Evolutionary conservation across 2,888 invertebrate genomes (phyloP).

Genomic region (Acrocyrtus sp.): DNA sequence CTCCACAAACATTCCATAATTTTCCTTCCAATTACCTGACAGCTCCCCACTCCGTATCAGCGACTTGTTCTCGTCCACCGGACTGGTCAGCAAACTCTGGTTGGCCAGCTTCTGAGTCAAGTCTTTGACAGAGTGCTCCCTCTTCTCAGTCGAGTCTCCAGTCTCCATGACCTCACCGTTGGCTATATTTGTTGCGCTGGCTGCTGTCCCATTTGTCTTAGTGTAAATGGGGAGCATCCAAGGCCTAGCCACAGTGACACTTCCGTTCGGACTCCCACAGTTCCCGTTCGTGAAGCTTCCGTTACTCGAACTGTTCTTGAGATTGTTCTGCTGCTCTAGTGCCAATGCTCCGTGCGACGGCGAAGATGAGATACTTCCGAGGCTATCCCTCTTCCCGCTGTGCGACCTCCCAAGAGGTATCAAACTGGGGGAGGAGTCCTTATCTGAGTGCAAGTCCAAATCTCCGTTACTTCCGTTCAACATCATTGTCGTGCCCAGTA

Average conservation of each 20-base stretch:
- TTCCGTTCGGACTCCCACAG: slow-evolving; percentile 36
- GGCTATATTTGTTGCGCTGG: slow-evolving; percentile 44
- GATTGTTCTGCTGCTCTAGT: slow-evolving; percentile 54
- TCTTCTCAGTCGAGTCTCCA: slow-evolving; percentile 75
- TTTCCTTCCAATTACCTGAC: slow-evolving; percentile 41
- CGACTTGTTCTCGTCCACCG: slow-evolving; percentile 66
- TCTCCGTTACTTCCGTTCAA: slow-evolving; percentile 56
- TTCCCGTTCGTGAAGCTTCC: slow-evolving; percentile 45
- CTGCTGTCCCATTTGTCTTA: slow-evolving; percentile 54
- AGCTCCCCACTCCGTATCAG: slow-evolving; percentile 61
- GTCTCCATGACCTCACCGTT: slow-evolving; percentile 63
- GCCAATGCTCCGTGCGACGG: slow-evolving; percentile 36
- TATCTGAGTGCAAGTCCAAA: slow-evolving; percentile 46
- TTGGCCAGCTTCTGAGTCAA: slow-evolving; percentile 85
- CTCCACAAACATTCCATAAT: too few relatives aligned
- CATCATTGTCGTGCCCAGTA: slow-evolving; percentile 77
- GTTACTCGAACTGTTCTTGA: slow-evolving; percentile 49
- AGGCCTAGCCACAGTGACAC: slow-evolving; percentile 56
- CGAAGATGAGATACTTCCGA: slow-evolving; percentile 22
- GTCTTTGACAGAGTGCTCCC: slow-evolving; percentile 89
- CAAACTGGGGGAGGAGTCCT: slow-evolving; percentile 51
- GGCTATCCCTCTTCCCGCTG: slow-evolving; percentile 54
- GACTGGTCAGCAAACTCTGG: slow-evolving; percentile 72
- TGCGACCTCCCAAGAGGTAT: slow-evolving; percentile 60
- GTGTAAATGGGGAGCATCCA: slow-evolving; percentile 62